Conservation (phyloP, 2,888 invertebrate genomes). For the Acleris holmiana region DNA sequence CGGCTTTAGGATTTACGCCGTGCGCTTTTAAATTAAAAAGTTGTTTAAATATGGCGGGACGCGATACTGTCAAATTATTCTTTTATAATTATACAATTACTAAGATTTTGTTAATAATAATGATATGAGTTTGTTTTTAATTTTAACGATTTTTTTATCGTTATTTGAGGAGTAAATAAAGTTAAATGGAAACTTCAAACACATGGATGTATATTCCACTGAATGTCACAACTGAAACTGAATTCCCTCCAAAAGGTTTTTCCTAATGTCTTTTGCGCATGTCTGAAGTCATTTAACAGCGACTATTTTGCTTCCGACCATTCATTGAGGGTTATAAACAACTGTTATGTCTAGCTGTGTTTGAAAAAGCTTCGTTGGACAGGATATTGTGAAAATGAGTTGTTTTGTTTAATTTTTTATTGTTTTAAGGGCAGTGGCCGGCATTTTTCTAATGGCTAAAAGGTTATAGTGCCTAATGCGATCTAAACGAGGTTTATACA, state of each 20-base stretch:
- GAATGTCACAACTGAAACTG: conserved; percentile 52
- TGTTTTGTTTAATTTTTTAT: conserved; percentile 29
- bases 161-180: not conserved
- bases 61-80: not conserved
- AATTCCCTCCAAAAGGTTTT: conserved; percentile 54
- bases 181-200: conserved; percentile 21
- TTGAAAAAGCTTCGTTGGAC: conserved; percentile 11
- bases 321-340: conserved; percentile 20
- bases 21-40: not conserved
- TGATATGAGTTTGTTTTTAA: not conserved
- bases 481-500: conserved; percentile 32
- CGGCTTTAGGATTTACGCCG: conserved; percentile 5
- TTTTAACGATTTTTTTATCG: not conserved
- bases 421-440: conserved; percentile 35
- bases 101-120: too few relatives aligned
- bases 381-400: not conserved
- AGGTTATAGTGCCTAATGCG: conserved; percentile 29
- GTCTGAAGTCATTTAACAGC: conserved; percentile 28
- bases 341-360: not conserved
- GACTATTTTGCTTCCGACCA: not conserved
- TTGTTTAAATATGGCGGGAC: not conserved
- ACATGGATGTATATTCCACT: conserved; percentile 21
- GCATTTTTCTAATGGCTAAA: conserved; percentile 27
- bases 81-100: not conserved
- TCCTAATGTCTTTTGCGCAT: conserved; percentile 40